Conservation (phyloP, 2,797 vertebrate species). For the Acanthurus tractus region DNA sequence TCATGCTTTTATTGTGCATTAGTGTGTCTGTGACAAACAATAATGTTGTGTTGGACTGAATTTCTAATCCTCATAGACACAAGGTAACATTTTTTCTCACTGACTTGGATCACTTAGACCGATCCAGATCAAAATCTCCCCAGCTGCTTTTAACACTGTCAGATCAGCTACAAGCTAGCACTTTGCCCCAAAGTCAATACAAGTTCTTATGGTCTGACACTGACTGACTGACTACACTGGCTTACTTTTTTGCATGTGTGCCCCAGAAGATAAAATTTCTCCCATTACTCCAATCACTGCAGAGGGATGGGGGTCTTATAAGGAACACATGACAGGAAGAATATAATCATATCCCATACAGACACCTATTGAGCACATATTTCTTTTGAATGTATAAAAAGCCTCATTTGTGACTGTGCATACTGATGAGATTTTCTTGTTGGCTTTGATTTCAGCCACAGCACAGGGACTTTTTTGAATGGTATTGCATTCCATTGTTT, state of each 20-base stretch:
- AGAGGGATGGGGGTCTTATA: slow-evolving; percentile 17
- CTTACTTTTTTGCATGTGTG: slow-evolving; percentile 38
- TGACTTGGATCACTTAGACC: slow-evolving; percentile 38
- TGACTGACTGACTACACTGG: slow-evolving; percentile 41
- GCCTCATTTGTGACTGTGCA: slow-evolving; percentile 63
- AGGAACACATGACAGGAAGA: slow-evolving; percentile 46
- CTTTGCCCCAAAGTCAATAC: neutral
- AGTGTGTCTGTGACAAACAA: neutral
- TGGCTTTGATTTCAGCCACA: slow-evolving; percentile 58
- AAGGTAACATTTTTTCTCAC: slow-evolving; percentile 5
- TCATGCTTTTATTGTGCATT: neutral
- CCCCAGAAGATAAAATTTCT: slow-evolving; percentile 9
- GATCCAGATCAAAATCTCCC: slow-evolving; percentile 19
- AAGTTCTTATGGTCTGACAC: slow-evolving; percentile 13
- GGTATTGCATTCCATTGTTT: slow-evolving; percentile 51
- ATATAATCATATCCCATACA: slow-evolving; percentile 23
- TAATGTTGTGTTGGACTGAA: neutral
- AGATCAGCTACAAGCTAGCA: slow-evolving; percentile 15
- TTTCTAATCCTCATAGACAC: neutral
- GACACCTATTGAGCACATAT: slow-evolving; percentile 43
- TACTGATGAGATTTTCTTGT: slow-evolving; percentile 39
- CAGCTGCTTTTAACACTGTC: slow-evolving; percentile 22
- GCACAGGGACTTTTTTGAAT: slow-evolving; percentile 26
- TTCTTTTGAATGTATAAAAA: slow-evolving; percentile 38
- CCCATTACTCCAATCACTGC: neutral